These are phyloP conservation scores for Malacoctenus gilli DNA, from an alignment of 2,797 vertebrate species.

Conservation along the genomic window DNA sequence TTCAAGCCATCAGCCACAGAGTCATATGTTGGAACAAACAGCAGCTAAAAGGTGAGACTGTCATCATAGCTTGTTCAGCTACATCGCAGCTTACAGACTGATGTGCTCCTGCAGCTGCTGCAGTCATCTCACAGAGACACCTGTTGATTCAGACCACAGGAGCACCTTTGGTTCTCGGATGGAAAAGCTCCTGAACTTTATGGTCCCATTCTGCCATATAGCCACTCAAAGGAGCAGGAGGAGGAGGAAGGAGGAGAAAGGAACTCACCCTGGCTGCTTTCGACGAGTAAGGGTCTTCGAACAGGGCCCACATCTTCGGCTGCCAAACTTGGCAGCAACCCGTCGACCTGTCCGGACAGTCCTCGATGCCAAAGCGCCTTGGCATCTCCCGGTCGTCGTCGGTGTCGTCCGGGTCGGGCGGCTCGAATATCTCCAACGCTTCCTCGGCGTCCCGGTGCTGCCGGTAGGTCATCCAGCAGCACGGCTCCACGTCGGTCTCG, in stretches of 20 bases:
- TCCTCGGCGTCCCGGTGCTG: constrained; percentile 97
- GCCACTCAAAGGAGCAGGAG: no score
- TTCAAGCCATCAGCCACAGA: no score
- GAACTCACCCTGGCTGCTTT: constrained; percentile 92
- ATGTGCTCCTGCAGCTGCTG: background rate
- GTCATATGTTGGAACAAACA: no score
- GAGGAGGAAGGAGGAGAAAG: no score
- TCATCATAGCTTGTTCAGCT: no score
- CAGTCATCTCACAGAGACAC: constrained; percentile 18
- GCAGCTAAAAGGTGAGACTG: no score
- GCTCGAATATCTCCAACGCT: constrained; percentile 96
- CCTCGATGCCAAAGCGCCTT: constrained; percentile 88
- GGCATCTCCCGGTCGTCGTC: constrained; percentile 83
- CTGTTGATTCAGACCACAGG: constrained; percentile 41
- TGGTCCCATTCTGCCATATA: no score
- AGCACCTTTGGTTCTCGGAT: background rate
- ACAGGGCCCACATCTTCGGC: constrained; percentile 94
- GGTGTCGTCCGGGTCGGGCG: constrained; percentile 85
- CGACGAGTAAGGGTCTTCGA: constrained; percentile 97
- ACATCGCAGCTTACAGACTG: no score
- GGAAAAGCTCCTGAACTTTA: background rate
- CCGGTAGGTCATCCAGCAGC: constrained; percentile 98
- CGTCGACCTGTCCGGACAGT: constrained; percentile 82
- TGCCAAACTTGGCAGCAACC: constrained; percentile 89
- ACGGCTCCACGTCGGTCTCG: constrained; percentile 98